A percentile compares a stretch with the other conserved stretches of the same genome.
Evolutionary conservation across 1,140 invertebrate genomes (phyloP).

Genomic region (Papilio xuthus): DNA sequence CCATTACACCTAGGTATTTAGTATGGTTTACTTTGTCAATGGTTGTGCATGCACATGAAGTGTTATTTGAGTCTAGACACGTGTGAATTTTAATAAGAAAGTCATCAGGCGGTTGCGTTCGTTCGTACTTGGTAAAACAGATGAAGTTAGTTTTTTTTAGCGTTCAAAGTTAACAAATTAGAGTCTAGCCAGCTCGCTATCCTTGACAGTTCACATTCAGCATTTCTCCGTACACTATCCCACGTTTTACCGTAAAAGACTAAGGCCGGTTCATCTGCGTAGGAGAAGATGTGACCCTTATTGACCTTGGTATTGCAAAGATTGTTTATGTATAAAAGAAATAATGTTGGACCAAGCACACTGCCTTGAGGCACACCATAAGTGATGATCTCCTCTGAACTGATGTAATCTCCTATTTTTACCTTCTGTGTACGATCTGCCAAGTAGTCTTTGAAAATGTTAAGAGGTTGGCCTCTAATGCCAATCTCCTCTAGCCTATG

Average conservation of each 20-base stretch:
- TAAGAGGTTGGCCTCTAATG: slow-evolving; percentile 37
- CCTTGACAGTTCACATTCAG: background rate
- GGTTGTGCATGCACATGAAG: background rate
- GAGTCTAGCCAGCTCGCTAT: slow-evolving; percentile 2
- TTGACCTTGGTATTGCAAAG: slow-evolving; percentile 33
- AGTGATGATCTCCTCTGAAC: background rate
- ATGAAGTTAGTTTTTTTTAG: background rate
- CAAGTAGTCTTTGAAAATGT: slow-evolving; percentile 38
- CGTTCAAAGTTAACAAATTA: background rate
- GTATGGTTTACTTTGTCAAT: background rate
- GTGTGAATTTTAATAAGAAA: background rate
- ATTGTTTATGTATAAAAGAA: slow-evolving; percentile 44
- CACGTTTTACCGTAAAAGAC: slow-evolving; percentile 18
- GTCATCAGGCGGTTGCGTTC: background rate
- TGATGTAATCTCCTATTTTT: slow-evolving; percentile 23
- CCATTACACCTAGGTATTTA: background rate
- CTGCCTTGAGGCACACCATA: slow-evolving; percentile 38
- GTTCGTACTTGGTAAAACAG: background rate
- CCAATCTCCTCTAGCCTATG: slow-evolving; percentile 40
- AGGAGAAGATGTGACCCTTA: slow-evolving; percentile 37
- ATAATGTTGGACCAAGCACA: slow-evolving; percentile 40
- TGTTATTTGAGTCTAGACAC: background rate
- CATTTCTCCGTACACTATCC: slow-evolving; percentile 9
- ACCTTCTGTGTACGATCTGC: slow-evolving; percentile 25
- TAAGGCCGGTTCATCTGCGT: slow-evolving; percentile 42